A percentile compares a stretch with the other conserved stretches of the same genome.
These are phyloP conservation scores for Lepetodrilus schrolli DNA, from an alignment of 2,888 invertebrate genomes.

Conservation along the genomic window DNA sequence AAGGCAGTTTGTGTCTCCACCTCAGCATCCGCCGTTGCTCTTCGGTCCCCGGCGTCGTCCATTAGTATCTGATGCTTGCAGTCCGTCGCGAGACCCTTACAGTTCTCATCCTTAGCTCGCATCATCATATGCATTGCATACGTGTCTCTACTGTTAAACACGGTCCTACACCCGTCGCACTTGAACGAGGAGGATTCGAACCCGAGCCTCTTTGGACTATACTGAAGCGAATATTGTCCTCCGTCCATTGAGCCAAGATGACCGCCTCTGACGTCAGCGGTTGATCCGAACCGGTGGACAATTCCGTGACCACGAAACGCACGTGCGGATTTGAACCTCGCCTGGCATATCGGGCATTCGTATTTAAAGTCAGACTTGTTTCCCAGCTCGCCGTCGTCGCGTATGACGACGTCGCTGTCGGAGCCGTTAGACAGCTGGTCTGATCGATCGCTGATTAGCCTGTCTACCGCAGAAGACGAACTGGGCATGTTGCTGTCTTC, in stretches of 20 bases:
- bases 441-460: neutral
- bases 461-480: neutral
- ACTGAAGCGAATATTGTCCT: conserved; percentile 20
- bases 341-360: conserved; percentile 46
- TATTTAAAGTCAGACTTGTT: conserved; percentile 34
- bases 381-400: neutral
- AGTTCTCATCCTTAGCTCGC: conserved; percentile 71
- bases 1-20: neutral
- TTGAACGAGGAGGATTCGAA: conserved; percentile 54
- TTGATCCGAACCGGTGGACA: conserved; percentile 24
- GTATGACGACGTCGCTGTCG: neutral
- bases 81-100: conserved; percentile 38
- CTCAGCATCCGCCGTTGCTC: neutral
- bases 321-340: conserved; percentile 46
- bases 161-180: conserved; percentile 72
- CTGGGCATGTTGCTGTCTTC: neutral
- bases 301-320: conserved; percentile 35
- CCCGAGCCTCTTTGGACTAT: conserved; percentile 28
- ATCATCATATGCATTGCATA: conserved; percentile 76
- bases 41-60: neutral
- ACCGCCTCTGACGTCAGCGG: neutral
- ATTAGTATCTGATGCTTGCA: neutral
- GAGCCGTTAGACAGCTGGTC: conserved; percentile 20
- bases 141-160: conserved; percentile 72
- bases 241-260: conserved; percentile 24